These are phyloP conservation scores for Coranthus polyacanthus DNA, from an alignment of 2,797 vertebrate species.

Conservation along the genomic window DNA sequence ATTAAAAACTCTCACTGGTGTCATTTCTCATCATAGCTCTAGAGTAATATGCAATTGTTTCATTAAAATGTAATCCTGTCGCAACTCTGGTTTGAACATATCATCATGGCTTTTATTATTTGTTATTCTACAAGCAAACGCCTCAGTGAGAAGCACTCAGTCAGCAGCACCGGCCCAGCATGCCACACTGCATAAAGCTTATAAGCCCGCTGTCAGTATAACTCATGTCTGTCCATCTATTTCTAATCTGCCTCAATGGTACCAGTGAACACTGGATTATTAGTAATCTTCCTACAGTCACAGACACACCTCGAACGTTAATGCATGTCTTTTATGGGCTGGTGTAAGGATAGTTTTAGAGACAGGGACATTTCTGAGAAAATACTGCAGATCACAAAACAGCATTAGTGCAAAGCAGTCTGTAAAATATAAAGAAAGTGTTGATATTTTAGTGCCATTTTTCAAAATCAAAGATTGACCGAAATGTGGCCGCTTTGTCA, in stretches of 20 bases:
- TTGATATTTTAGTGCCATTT: not conserved
- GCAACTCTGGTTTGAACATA: not conserved
- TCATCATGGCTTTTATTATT: slow-evolving; percentile 13
- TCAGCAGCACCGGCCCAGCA: slow-evolving; percentile 65
- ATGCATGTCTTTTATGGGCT: slow-evolving; percentile 21
- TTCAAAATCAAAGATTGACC: not conserved
- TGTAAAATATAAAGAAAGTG: not conserved
- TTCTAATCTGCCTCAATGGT: slow-evolving; percentile 75
- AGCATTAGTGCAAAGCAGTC: not conserved
- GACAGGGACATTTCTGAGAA: not conserved
- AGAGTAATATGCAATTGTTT: not conserved
- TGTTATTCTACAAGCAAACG: slow-evolving; percentile 7
- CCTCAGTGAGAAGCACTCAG: slow-evolving; percentile 50
- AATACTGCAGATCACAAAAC: not conserved
- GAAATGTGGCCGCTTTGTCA: not conserved
- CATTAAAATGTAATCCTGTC: not conserved
- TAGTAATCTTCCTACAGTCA: slow-evolving; percentile 76
- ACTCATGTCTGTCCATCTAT: slow-evolving; percentile 52
- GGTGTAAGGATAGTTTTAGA: slow-evolving; percentile 8
- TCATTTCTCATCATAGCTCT: not conserved
- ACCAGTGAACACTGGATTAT: slow-evolving; percentile 76
- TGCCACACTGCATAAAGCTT: slow-evolving; percentile 60
- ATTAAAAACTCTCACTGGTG: slow-evolving; percentile 3
- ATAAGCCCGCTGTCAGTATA: slow-evolving; percentile 63
- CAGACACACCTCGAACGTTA: slow-evolving; percentile 49